phyloP scores from a whole-genome alignment of 1,140 invertebrate genomes.

The Cotesia typhae region DNA sequence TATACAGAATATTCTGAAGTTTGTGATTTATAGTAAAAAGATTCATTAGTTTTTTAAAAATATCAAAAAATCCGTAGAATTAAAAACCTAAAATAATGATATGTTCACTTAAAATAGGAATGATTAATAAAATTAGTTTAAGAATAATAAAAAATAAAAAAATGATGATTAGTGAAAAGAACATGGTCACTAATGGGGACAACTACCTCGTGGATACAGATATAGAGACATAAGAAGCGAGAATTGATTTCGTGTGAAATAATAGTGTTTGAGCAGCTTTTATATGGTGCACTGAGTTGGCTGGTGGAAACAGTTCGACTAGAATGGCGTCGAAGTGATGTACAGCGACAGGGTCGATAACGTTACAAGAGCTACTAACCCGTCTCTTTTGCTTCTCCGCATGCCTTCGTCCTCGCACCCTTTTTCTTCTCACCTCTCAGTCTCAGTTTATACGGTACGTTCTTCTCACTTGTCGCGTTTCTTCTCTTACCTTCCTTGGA shows the following conservation, averaged over 20 bases:
- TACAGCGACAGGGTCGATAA: constrained; percentile 67
- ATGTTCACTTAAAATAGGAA: too few relatives aligned
- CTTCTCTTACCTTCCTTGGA: constrained; percentile 34
- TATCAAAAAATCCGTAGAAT: too few relatives aligned
- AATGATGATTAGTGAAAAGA: too few relatives aligned
- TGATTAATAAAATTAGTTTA: too few relatives aligned
- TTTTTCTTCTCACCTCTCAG: constrained; percentile 12
- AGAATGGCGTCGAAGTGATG: constrained; percentile 66
- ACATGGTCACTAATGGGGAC: too few relatives aligned
- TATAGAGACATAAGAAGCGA: constrained; percentile 1
- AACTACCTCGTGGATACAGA: too few relatives aligned
- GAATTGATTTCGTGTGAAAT: constrained; percentile 1
- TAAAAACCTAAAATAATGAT: too few relatives aligned
- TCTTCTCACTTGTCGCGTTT: constrained; percentile 29
- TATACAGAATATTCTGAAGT: too few relatives aligned
- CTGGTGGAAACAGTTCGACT: constrained; percentile 53
- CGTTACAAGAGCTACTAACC: constrained; percentile 67
- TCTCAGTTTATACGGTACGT: constrained; percentile 1
- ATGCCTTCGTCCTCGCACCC: constrained; percentile 34
- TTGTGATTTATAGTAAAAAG: too few relatives aligned
- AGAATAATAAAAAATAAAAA: too few relatives aligned
- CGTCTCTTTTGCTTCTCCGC: constrained; percentile 46
- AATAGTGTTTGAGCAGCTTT: too few relatives aligned
- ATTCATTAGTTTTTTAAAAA: too few relatives aligned
- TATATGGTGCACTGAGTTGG: constrained; percentile 5